Evolutionary conservation across 2,888 invertebrate genomes (phyloP), one percentile per base, ranked within the genome.

Genomic region (Eupithecia exiguata): DNA sequence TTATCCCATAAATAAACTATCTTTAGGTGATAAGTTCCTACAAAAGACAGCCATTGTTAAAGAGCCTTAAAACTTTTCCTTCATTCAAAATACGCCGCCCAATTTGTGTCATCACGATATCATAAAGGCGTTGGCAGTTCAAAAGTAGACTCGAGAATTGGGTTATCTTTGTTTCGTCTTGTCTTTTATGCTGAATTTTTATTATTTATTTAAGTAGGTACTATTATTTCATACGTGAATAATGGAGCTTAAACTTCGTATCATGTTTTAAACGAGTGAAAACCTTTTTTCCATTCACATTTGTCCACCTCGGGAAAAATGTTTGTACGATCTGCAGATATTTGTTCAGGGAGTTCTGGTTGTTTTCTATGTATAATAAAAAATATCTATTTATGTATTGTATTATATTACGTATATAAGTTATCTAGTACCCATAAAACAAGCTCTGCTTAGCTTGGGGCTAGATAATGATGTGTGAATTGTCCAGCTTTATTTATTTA

Each of bases 71-170:
- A 73, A 71, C 43, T 75, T 74, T 70, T n/a, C 16, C 30, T n/a
- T 30, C 58, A 70, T 65, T 71, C 67, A 71, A 72, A 72, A 69
- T 53, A 71, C 53, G 70, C 68, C 40, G 49, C 61, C 63, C 53
- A 72, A 68, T 72, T 76, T 74, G 63, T 74, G 74, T 74, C 74
- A 68, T 72, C 72, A 63, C 68, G 69, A 70, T 74, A 76, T 67
- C 61, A 68, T 49, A 71, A 76, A n/a, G 43, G 70, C 63, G 65
- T 68, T 68, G 72, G 30, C 69, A 62, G 69, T 67, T 67, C 5
- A 25, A n/a, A 49, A 66, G 21, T 63, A 16, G 10, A 40, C 18
- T 61, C 6, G 30, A 61, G 12, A 62, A 58, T 58, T 58, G 12
- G 58, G 21, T 58, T 58, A 61, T 61, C 25, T 61, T 1, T 6